Conservation (phyloP, 2,113 vertebrate genomes). For the Tyto alba region DNA sequence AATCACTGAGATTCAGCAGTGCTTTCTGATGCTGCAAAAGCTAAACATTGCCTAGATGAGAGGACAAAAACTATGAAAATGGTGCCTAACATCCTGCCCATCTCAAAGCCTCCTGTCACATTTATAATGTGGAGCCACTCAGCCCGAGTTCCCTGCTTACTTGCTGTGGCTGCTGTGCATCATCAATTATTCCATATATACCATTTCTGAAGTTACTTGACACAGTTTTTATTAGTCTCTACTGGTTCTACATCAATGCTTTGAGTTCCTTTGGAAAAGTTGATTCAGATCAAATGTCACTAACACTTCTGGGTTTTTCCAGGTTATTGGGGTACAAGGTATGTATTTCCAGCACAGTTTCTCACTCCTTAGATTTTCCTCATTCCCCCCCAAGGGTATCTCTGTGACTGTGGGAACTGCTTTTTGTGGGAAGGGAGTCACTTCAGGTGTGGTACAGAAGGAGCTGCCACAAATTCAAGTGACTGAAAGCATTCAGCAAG, state of each 20-base stretch:
- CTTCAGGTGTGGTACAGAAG: not conserved
- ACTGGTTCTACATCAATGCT: not conserved
- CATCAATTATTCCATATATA: not conserved
- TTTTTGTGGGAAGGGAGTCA: not conserved
- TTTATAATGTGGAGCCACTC: not conserved
- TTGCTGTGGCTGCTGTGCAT: not conserved
- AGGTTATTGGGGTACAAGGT: not conserved
- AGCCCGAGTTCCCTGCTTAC: not conserved
- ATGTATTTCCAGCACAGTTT: not conserved
- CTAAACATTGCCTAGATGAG: conserved; percentile 15
- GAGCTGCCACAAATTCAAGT: not conserved
- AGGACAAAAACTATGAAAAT: conserved; percentile 30
- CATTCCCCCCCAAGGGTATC: rapidly evolving
- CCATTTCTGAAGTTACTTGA: not conserved
- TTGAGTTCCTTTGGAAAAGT: not conserved
- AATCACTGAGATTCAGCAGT: conserved; percentile 51
- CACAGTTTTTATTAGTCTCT: not conserved
- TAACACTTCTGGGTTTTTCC: not conserved
- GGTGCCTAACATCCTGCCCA: not conserved
- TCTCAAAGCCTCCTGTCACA: not conserved
- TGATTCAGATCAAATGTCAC: not conserved
- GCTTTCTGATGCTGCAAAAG: conserved; percentile 45
- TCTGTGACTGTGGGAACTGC: not conserved
- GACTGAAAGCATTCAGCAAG: not conserved
- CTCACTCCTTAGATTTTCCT: not conserved